These are phyloP conservation scores for Sebastiscus tertius DNA, from an alignment of 2,797 vertebrate genomes.

Conservation along the genomic window DNA sequence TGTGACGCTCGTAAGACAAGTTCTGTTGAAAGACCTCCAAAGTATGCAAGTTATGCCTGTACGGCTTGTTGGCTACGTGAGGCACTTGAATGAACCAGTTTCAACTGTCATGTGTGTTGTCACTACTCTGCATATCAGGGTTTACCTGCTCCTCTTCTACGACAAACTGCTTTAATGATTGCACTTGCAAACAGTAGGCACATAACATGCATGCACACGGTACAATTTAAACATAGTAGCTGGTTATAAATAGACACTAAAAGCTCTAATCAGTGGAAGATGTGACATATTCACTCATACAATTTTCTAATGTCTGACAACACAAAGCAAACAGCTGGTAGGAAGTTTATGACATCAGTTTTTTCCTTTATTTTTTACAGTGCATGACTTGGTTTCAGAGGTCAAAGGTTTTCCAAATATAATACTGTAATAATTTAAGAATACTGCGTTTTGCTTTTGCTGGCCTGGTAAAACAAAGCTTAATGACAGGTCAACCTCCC, in stretches of 20 bases:
- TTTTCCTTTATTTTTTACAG: slow-evolving; percentile 20
- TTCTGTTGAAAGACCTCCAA: not conserved
- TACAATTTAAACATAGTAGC: slow-evolving; percentile 11
- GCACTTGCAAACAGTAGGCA: slow-evolving; percentile 16
- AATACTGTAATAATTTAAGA: slow-evolving; percentile 30
- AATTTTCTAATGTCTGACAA: slow-evolving; percentile 8
- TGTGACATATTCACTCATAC: slow-evolving; percentile 15
- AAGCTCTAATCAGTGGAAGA: not conserved
- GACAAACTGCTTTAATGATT: not conserved
- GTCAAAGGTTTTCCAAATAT: slow-evolving; percentile 27
- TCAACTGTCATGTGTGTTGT: not conserved
- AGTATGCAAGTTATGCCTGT: slow-evolving; percentile 4
- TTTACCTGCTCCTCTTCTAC: slow-evolving; percentile 27
- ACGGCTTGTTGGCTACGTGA: not conserved
- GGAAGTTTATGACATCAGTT: slow-evolving; percentile 4
- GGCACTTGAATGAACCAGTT: slow-evolving; percentile 28
- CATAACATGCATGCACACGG: slow-evolving; percentile 4
- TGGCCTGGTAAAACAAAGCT: slow-evolving; percentile 34
- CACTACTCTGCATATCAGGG: not conserved
- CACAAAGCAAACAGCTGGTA: slow-evolving; percentile 21
- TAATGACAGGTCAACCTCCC: slow-evolving; percentile 10
- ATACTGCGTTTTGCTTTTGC: slow-evolving; percentile 3
- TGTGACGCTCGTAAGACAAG: not conserved
- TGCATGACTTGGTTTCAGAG: slow-evolving; percentile 19
- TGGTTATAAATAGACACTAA: slow-evolving; percentile 10